Evolutionary conservation across 2,113 vertebrate genomes (phyloP).

Genomic region (Orthonyx spaldingii): DNA sequence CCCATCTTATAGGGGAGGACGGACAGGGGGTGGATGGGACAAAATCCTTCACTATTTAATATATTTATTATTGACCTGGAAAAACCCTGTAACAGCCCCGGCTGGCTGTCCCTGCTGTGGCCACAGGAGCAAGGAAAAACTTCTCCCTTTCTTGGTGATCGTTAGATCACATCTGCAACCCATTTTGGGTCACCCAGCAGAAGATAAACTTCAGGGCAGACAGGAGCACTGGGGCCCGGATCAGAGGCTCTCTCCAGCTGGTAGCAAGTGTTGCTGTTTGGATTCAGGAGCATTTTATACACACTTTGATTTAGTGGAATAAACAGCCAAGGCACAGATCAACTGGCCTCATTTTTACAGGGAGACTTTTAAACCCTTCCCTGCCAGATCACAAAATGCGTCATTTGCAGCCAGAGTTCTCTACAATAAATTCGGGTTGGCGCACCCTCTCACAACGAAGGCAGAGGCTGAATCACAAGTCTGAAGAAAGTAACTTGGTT

Average conservation of each 20-base stretch:
- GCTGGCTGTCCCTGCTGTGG: background rate
- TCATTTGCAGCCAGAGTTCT: background rate
- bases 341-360: conserved; percentile 47
- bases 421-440: background rate
- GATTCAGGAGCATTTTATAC: background rate
- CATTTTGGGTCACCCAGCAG: background rate
- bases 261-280: background rate
- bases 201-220: background rate
- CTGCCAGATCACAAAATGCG: background rate
- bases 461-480: background rate
- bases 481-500: background rate
- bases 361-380: background rate
- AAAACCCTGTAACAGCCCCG: fast-evolving
- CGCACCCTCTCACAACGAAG: background rate
- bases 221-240: fast-evolving
- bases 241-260: background rate
- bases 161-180: background rate
- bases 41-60: background rate
- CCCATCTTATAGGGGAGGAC: fast-evolving
- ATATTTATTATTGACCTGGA: background rate
- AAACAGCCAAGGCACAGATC: conserved; percentile 34
- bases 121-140: background rate
- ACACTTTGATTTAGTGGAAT: background rate
- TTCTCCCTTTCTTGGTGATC: background rate
- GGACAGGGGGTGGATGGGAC: background rate